Base-by-base conservation (phyloP, 2,113 vertebrate genomes). In the Fulica atra region DNA sequence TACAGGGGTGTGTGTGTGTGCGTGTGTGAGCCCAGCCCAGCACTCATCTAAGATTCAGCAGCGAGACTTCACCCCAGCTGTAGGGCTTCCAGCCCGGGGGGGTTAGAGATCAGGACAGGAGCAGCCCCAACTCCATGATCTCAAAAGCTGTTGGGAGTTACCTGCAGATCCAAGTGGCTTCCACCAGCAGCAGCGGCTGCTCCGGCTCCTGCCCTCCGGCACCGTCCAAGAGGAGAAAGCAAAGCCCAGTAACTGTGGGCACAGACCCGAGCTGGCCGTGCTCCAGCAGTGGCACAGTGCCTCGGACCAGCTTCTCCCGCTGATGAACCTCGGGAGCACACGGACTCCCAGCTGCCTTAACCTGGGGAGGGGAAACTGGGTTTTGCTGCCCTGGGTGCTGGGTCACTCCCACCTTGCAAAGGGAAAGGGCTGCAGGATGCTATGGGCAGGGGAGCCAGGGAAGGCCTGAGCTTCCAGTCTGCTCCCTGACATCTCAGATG, bases 301-400 rank as follows among this genome's bases (percentile, higher is more conserved):
- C 77, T 73, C 7, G 11, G 74, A 60, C 60, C 79, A 31, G 69
- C 11, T 48, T 60, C 74, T 92, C 60, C 65, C 0, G 3, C 69
- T 50, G 69, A 31, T 0, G 6, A 59, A 31, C 64, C 72, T 35
- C 4, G 0, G 0, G 5, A 74, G 38, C 65, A 9, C 64, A 13
- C 31, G 28, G 87, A 88, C 89, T 92, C 64, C 42, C 35, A 16
- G 71, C 40, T 20, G 35, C 53, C 51, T 26, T 3, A 15, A 63
- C 44, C 44, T 7, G 2, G 53, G 31, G 81, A 79, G n/a, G 76
- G 19, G 36, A 50, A 78, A 59, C 36, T 13, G 61, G 51, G 35
- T 77, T 26, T 31, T 50, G 61, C 71, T 91, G 81, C 86, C 69
- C 63, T 6, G 20, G 66, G 42, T 83, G 59, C 48, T 54, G 53